A percentile compares a stretch with the other conserved stretches of the same genome.
Conservation (phyloP, 2,888 invertebrate species). For the Yponomeuta sedellus region DNA sequence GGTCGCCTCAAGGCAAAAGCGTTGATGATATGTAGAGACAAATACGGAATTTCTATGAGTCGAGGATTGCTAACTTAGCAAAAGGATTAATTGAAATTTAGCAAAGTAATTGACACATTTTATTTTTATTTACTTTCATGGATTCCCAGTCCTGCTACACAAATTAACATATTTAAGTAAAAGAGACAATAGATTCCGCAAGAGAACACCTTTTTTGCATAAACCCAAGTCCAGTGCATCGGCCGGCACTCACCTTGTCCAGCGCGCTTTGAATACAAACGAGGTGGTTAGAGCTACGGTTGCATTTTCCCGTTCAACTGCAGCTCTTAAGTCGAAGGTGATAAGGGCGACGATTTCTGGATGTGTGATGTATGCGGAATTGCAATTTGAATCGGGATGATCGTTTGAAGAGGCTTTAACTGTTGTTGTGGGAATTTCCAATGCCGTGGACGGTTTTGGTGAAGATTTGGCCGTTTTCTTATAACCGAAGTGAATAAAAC, state of each 20-base stretch:
- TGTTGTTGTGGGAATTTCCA: slow-evolving; percentile 14
- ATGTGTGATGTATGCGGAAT: slow-evolving; percentile 9
- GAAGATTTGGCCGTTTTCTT: not conserved
- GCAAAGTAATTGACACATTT: too few relatives aligned
- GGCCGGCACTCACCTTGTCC: slow-evolving; percentile 34
- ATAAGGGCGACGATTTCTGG: not conserved
- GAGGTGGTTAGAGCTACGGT: not conserved
- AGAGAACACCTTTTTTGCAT: not conserved
- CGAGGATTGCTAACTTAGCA: too few relatives aligned
- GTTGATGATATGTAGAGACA: too few relatives aligned
- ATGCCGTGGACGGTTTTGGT: too few relatives aligned
- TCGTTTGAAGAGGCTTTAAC: slow-evolving; percentile 7
- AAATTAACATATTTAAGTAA: not conserved
- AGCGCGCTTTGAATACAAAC: slow-evolving; percentile 4
- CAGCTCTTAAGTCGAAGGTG: not conserved
- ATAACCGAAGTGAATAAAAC: not conserved
- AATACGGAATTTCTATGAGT: too few relatives aligned
- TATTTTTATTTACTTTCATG: too few relatives aligned
- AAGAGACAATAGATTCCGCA: not conserved
- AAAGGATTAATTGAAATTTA: too few relatives aligned
- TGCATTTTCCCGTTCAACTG: not conserved
- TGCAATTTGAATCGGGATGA: slow-evolving; percentile 13
- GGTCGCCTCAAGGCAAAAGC: too few relatives aligned
- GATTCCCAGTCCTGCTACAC: too few relatives aligned
- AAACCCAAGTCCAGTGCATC: slow-evolving; percentile 41